phyloP scores from a whole-genome alignment of 2,888 invertebrate species.

The Hyles lineata region DNA sequence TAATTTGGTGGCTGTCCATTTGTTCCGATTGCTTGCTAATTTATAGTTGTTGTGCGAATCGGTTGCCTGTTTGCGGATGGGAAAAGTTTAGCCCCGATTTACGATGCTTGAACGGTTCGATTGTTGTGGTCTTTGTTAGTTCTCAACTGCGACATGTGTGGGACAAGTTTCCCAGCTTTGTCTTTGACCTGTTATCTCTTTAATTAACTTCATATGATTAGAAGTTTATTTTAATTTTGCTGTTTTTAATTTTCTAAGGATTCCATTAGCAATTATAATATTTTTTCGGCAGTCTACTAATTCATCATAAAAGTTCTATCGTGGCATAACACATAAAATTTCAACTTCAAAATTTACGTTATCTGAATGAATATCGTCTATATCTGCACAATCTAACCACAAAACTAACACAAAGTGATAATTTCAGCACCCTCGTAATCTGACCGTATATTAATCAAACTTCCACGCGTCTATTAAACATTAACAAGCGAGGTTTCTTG shows the following conservation, averaged over 20 bases:
- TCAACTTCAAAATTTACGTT: background rate
- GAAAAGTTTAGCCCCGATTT: conserved; percentile 32
- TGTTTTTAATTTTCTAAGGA: too few species aligned
- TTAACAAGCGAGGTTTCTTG: conserved; percentile 54
- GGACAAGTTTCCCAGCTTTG: too few species aligned
- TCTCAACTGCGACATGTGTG: background rate
- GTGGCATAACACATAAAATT: too few species aligned
- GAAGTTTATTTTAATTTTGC: too few species aligned
- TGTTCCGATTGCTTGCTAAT: conserved; percentile 80
- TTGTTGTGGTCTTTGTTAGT: conserved; percentile 1
- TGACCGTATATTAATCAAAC: conserved; percentile 31
- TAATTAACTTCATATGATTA: too few species aligned
- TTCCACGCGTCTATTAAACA: conserved; percentile 52
- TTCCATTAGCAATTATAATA: too few species aligned
- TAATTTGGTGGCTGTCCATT: conserved; percentile 83
- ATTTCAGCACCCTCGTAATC: conserved; percentile 1
- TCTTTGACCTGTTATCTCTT: too few species aligned
- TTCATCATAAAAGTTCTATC: too few species aligned
- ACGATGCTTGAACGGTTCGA: conserved; percentile 10
- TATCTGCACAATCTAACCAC: background rate
- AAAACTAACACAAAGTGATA: background rate
- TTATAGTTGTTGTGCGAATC: conserved; percentile 73
- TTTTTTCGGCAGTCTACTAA: too few species aligned
- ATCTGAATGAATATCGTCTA: background rate
- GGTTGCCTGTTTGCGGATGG: conserved; percentile 48